These are phyloP conservation scores for Podiceps cristatus DNA, from an alignment of 2,113 vertebrate genomes.

Conservation along the genomic window DNA sequence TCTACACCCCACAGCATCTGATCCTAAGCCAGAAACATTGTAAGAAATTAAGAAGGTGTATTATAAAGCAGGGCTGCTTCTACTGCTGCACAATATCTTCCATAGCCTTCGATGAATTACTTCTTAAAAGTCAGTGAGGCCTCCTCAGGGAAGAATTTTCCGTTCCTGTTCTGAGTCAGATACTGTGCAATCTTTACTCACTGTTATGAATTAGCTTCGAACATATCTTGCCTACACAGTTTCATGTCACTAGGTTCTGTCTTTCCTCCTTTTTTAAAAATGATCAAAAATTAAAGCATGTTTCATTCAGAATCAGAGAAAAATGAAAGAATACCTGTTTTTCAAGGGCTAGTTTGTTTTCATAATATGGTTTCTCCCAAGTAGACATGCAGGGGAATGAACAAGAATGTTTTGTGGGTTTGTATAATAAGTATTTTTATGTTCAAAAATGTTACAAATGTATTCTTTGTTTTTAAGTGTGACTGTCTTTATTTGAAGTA, in stretches of 20 bases:
- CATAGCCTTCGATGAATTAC: background rate
- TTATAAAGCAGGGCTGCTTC: background rate
- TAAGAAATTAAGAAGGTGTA: background rate
- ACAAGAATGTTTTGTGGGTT: background rate
- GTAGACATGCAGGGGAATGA: background rate
- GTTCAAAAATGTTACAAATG: background rate
- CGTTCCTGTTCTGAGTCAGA: constrained; percentile 16
- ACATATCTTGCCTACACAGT: background rate
- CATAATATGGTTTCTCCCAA: background rate
- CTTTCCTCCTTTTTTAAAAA: background rate
- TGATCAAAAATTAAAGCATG: background rate
- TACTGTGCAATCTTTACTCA: constrained; percentile 18
- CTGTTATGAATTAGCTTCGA: constrained; percentile 14
- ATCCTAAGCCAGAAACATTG: background rate
- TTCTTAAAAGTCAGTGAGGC: constrained; percentile 29
- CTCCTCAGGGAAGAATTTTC: constrained; percentile 48
- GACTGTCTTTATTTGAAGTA: constrained; percentile 59
- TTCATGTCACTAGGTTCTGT: background rate
- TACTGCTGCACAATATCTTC: background rate
- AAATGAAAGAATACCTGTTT: background rate
- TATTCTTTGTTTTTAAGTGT: constrained; percentile 39
- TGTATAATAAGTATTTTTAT: background rate
- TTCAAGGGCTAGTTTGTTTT: background rate
- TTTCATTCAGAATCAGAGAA: background rate
- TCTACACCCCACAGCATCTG: background rate